Percentiles rank a stretch among this genome's conserved stretches.
Conservation (phyloP, 2,888 invertebrate genomes). For the Campoletis raptor region DNA sequence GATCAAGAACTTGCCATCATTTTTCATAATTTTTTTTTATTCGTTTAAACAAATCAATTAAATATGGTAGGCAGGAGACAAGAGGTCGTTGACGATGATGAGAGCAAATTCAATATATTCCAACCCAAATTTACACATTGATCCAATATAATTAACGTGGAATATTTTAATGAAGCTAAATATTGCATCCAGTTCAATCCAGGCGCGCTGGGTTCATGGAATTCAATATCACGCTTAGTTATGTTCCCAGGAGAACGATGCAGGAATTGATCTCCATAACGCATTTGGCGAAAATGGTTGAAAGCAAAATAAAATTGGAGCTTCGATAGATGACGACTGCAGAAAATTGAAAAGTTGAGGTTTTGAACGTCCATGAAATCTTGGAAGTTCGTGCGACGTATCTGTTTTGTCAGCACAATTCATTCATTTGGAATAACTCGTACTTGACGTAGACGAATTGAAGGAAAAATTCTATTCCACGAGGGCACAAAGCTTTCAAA, state of each 20-base stretch:
- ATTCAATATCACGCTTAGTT: slow-evolving; percentile 55
- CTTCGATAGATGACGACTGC: neutral
- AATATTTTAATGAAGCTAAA: neutral
- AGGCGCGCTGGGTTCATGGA: neutral
- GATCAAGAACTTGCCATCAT: too few relatives aligned
- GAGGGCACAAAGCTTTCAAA: slow-evolving; percentile 10
- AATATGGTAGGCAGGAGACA: neutral
- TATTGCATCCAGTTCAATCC: neutral
- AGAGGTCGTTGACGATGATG: neutral
- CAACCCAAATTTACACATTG: neutral
- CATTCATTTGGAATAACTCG: slow-evolving; percentile 43
- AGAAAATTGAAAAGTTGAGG: slow-evolving; percentile 4
- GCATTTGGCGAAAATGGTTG: neutral
- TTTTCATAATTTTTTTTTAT: too few relatives aligned
- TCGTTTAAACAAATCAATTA: too few relatives aligned
- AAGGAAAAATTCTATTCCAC: slow-evolving; percentile 24
- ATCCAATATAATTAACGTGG: neutral
- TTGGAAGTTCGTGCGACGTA: neutral
- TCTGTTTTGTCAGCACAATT: slow-evolving; percentile 24
- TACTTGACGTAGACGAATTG: neutral
- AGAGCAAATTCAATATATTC: neutral
- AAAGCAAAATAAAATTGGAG: neutral
- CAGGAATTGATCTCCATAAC: slow-evolving; percentile 16
- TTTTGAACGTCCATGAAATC: slow-evolving; percentile 10
- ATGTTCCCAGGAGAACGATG: slow-evolving; percentile 16